Evolutionary conservation across 2,888 invertebrate species (phyloP).

Genomic region (Sphaerophoria taeniata): DNA sequence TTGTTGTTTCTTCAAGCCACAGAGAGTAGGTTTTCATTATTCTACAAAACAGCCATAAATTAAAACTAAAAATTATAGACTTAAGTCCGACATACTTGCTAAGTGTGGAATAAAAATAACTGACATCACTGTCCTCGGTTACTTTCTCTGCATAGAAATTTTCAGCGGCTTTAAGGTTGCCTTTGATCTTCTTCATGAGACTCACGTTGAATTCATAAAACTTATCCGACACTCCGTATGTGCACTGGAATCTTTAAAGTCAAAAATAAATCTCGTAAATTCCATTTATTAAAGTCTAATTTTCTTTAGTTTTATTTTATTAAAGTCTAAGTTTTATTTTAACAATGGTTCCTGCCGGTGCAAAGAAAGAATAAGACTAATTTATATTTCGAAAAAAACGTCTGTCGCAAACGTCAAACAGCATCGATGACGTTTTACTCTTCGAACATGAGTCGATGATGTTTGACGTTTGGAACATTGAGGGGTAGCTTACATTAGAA

Average conservation of each 20-base stretch:
- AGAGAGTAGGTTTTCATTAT: slow-evolving; percentile 87
- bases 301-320: no score
- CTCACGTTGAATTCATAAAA: slow-evolving; percentile 90
- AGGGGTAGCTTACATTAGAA: no score
- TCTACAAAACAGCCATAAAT: slow-evolving; percentile 78
- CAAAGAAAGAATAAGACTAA: no score
- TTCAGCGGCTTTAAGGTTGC: slow-evolving; percentile 86
- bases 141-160: slow-evolving; percentile 84
- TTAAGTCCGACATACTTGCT: slow-evolving; percentile 77
- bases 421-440: no score
- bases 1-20: slow-evolving; percentile 91
- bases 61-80: neutral
- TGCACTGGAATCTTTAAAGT: slow-evolving; percentile 76
- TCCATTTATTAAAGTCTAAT: no score
- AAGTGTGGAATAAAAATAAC: slow-evolving; percentile 81
- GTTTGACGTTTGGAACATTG: no score
- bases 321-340: no score
- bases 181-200: slow-evolving; percentile 88
- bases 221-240: slow-evolving; percentile 87
- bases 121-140: slow-evolving; percentile 79
- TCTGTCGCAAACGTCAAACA: no score
- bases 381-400: no score
- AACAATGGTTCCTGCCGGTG: no score
- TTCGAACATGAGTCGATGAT: no score
- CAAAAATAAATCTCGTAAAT: neutral